phyloP scores from a whole-genome alignment of 2,113 vertebrate species.

The Microcebus tavaratra region DNA sequence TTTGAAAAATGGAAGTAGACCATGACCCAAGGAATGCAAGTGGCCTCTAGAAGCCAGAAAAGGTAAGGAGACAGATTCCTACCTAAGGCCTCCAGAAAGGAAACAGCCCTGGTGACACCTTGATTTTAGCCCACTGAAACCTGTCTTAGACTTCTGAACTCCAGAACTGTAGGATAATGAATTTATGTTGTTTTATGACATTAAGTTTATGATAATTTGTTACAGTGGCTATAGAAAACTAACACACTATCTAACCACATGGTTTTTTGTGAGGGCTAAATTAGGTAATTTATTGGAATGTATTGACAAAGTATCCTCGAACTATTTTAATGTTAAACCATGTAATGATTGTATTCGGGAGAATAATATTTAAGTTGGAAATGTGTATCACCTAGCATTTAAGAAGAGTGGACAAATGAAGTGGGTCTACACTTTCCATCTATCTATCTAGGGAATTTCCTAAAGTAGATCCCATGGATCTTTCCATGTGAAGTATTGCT shows the following conservation, averaged over 20 bases:
- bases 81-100: not conserved
- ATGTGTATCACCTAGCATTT: not conserved
- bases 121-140: not conserved
- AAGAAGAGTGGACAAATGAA: not conserved
- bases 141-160: not conserved
- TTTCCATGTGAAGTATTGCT: not conserved
- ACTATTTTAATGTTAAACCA: not conserved
- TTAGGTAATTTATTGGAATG: not conserved
- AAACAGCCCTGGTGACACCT: not conserved
- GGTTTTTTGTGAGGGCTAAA: not conserved
- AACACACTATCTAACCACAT: not conserved
- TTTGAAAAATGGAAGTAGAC: not conserved
- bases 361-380: not conserved
- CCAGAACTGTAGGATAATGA: not conserved
- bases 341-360: not conserved
- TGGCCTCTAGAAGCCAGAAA: not conserved
- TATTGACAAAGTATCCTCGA: not conserved
- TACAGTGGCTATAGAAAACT: not conserved
- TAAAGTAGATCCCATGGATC: not conserved
- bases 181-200: not conserved
- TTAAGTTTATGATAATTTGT: not conserved
- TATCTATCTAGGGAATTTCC: not conserved
- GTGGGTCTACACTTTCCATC: not conserved
- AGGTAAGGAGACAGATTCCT: not conserved
- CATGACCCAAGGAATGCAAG: fast-evolving